Conservation (phyloP, 1,140 invertebrate species). For the Acromyrmex heyeri region DNA sequence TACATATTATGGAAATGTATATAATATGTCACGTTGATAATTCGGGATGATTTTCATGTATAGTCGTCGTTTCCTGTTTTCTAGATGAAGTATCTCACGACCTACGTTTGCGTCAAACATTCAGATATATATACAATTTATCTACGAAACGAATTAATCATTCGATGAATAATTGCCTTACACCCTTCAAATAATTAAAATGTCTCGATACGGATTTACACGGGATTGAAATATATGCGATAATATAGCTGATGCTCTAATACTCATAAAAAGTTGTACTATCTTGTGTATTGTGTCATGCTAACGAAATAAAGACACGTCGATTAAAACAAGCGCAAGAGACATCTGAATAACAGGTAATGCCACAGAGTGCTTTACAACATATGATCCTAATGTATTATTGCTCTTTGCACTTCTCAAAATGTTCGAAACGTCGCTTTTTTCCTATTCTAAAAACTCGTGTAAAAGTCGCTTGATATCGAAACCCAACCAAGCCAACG, state of each 20-base stretch:
- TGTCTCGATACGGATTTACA: conserved; percentile 10
- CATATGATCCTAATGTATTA: conserved; percentile 76
- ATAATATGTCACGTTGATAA: conserved; percentile 7
- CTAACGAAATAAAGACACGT: conserved; percentile 43
- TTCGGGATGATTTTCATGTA: neutral
- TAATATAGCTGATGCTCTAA: conserved; percentile 13
- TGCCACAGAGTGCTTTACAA: conserved; percentile 79
- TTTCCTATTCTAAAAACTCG: conserved; percentile 70
- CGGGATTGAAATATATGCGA: conserved; percentile 28
- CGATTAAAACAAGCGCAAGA: conserved; percentile 53
- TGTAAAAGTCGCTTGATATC: conserved; percentile 79
- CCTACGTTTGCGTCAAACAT: conserved; percentile 28
- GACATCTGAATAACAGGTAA: conserved; percentile 75
- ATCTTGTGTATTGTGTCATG: conserved; percentile 34
- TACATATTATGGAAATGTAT: conserved; percentile 37
- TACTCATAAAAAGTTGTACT: conserved; percentile 60
- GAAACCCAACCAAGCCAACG: conserved; percentile 71
- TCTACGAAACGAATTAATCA: conserved; percentile 37
- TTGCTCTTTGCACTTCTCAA: conserved; percentile 78
- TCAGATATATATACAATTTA: conserved; percentile 61
- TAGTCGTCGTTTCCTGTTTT: conserved; percentile 24
- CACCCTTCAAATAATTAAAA: conserved; percentile 46
- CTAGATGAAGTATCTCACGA: conserved; percentile 53
- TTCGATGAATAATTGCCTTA: conserved; percentile 11
- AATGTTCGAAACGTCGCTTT: conserved; percentile 70